A percentile compares a stretch with the other conserved stretches of the same genome.
phyloP scores from a whole-genome alignment of 2,113 vertebrate genomes.

The Thinocorus orbignyianus region DNA sequence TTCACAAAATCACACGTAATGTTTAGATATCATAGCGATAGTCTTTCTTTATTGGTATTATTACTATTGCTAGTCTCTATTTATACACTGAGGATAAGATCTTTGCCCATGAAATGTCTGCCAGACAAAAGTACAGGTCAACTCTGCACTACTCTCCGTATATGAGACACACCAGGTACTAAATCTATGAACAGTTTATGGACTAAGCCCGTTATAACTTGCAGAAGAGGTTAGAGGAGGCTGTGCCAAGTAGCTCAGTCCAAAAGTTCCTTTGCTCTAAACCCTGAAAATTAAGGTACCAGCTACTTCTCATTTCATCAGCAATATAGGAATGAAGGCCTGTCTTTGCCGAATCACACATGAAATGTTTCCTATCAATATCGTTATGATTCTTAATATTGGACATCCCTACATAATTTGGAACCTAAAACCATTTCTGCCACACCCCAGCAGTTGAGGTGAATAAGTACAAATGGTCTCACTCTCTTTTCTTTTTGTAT shows the following conservation, averaged over 20 bases:
- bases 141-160: neutral
- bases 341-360: neutral
- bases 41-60: neutral
- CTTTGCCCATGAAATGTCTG: neutral
- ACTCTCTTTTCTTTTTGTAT: neutral
- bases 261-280: neutral
- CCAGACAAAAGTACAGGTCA: neutral
- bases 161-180: neutral
- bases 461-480: neutral
- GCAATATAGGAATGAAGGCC: neutral
- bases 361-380: neutral
- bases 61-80: neutral
- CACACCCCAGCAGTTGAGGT: neutral
- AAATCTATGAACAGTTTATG: neutral
- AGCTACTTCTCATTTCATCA: neutral
- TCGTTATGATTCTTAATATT: neutral
- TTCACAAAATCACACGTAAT: neutral
- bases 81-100: neutral
- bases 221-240: neutral
- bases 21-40: neutral
- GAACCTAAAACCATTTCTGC: neutral
- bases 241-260: neutral
- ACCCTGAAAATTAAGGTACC: neutral
- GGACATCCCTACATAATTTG: neutral
- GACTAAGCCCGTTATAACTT: neutral